Evolutionary conservation across 2,797 vertebrate species (phyloP).

Genomic region (Coreius guichenoti): DNA sequence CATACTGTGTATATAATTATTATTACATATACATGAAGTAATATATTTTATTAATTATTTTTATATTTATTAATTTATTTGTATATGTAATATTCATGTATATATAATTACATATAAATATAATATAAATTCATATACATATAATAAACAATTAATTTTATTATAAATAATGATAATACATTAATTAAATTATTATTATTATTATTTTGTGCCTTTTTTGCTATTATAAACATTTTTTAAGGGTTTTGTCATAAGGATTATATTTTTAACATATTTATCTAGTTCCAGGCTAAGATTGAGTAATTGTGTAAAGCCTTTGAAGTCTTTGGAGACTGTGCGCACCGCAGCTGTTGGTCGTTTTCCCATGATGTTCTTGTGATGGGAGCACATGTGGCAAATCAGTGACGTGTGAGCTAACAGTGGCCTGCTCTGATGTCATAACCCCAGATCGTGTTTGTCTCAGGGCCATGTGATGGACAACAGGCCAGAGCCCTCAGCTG

Average conservation of each 20-base stretch:
- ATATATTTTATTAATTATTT: too few species aligned
- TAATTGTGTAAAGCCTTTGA: background rate
- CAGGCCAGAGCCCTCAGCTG: constrained; percentile 50
- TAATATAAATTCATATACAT: too few species aligned
- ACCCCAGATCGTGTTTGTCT: constrained; percentile 50
- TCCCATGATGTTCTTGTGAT: constrained; percentile 41
- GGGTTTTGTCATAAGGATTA: background rate
- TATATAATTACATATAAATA: too few species aligned
- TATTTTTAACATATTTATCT: background rate
- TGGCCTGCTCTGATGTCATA: constrained; percentile 54
- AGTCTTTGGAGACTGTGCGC: background rate
- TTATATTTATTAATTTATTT: too few species aligned
- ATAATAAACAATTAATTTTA: too few species aligned
- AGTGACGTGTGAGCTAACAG: constrained; percentile 43
- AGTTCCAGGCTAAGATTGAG: background rate
- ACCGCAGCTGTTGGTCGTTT: constrained; percentile 46
- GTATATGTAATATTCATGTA: too few species aligned
- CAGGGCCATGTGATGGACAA: constrained; percentile 44
- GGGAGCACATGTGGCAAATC: constrained; percentile 36
- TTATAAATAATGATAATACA: too few species aligned
- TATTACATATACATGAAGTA: too few species aligned
- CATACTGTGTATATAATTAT: too few species aligned
- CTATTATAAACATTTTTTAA: background rate
- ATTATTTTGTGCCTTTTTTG: background rate
- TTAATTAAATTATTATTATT: background rate